These are phyloP conservation scores for Phoxinus dragarum DNA, from an alignment of 2,797 vertebrate genomes.

Conservation along the genomic window DNA sequence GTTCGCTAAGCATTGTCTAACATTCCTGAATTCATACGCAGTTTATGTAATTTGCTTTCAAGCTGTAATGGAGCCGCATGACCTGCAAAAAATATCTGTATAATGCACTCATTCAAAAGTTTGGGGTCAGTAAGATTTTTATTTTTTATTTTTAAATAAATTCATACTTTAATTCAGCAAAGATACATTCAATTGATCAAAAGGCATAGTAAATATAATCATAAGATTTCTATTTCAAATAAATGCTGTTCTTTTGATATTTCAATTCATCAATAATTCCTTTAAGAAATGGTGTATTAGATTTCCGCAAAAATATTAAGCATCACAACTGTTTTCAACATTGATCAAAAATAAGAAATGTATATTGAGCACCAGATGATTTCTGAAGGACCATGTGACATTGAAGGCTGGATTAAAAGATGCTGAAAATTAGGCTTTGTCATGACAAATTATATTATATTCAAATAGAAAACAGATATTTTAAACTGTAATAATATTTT, in stretches of 20 bases:
- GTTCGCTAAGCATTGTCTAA: constrained; percentile 23
- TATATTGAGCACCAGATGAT: background rate
- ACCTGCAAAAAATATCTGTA: constrained; percentile 1
- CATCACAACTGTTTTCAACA: background rate
- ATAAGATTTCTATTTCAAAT: no score
- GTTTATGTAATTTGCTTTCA: constrained; percentile 19
- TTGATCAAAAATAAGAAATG: background rate
- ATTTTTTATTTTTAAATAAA: background rate
- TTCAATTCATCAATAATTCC: background rate
- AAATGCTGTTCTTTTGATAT: no score
- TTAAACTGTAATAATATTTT: background rate
- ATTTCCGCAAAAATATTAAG: background rate
- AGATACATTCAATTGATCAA: no score
- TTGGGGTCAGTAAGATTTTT: background rate
- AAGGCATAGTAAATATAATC: no score
- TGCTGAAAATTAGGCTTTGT: background rate
- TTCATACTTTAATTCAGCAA: background rate
- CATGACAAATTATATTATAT: background rate
- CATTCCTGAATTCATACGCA: constrained; percentile 37
- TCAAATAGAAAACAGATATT: background rate
- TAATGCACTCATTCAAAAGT: background rate
- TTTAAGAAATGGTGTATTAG: background rate
- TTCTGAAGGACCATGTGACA: background rate
- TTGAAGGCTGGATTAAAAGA: background rate
- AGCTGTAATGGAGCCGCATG: background rate